phyloP scores from a whole-genome alignment of 2,113 vertebrate genomes.

The Stegastes partitus region DNA sequence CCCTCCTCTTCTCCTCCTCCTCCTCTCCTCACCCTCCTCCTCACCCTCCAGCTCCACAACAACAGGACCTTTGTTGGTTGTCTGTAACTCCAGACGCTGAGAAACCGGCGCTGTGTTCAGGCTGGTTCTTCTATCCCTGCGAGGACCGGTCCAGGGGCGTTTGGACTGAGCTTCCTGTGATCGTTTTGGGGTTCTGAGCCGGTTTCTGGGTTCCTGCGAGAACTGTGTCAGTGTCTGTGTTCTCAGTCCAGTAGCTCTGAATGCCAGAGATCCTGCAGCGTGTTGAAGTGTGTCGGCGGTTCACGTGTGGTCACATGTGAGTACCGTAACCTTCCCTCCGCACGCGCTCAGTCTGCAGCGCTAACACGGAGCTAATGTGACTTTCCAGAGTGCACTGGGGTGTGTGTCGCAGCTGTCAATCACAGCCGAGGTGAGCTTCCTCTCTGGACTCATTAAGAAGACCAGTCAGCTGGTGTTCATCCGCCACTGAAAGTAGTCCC shows the following conservation, averaged over 20 bases:
- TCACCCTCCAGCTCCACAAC: conserved; percentile 11
- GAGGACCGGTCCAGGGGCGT: neutral
- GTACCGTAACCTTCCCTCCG: neutral
- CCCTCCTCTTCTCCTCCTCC: conserved; percentile 15
- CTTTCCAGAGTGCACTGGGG: too few relatives aligned
- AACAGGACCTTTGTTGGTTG: conserved; percentile 69
- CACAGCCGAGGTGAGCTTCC: too few relatives aligned
- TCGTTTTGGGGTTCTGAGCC: neutral
- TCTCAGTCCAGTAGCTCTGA: too few relatives aligned
- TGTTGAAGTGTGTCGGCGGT: neutral
- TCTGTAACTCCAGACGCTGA: conserved; percentile 76
- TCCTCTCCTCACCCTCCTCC: conserved; percentile 1
- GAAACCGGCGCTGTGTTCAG: conserved; percentile 47
- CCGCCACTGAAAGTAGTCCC: too few relatives aligned
- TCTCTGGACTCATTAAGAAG: too few relatives aligned
- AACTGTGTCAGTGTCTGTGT: neutral
- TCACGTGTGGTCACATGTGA: conserved; percentile 13
- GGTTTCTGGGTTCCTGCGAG: conserved; percentile 8
- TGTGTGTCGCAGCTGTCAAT: too few relatives aligned
- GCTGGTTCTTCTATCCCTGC: conserved; percentile 14
- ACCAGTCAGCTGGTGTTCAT: too few relatives aligned
- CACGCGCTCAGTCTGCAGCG: neutral
- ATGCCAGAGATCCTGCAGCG: too few relatives aligned
- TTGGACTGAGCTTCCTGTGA: too few relatives aligned
- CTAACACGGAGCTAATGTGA: too few relatives aligned